A percentile compares a stretch with the other conserved stretches of the same genome.
phyloP scores from a whole-genome alignment of 2,797 vertebrate species.

The Urosaurus nigricauda region DNA sequence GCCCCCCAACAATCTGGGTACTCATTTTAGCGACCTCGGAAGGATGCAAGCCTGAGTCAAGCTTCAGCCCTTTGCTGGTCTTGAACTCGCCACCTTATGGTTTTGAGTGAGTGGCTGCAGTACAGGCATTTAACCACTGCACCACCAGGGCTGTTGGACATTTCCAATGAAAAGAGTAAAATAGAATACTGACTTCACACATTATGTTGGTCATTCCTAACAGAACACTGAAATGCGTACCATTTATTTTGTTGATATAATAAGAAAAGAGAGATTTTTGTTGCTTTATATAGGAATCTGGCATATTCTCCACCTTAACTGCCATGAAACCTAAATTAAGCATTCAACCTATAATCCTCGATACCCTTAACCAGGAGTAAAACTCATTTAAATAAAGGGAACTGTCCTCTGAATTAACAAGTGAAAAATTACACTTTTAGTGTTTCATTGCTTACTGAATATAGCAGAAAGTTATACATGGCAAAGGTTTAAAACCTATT shows the following conservation, averaged over 20 bases:
- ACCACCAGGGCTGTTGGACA: no score
- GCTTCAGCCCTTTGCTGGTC: no score
- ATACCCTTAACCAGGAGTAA: not conserved
- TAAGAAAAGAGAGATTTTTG: not conserved
- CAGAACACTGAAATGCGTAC: not conserved
- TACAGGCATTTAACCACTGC: no score
- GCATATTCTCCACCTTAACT: not conserved
- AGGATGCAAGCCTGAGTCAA: no score
- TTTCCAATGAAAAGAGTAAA: not conserved
- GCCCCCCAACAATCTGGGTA: no score
- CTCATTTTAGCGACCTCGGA: no score
- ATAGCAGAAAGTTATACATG: not conserved
- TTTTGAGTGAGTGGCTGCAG: no score
- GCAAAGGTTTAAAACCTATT: not conserved
- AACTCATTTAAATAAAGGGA: not conserved
- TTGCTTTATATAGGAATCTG: not conserved
- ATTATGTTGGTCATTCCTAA: no score
- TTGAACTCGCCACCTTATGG: no score
- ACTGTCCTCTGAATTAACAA: not conserved
- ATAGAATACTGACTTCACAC: not conserved
- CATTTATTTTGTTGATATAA: not conserved
- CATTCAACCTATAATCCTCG: not conserved
- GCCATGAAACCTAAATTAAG: not conserved
- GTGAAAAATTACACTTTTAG: not conserved
- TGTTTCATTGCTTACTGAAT: not conserved